phyloP scores from a whole-genome alignment of 2,797 vertebrate genomes.

The Sylvilagus floridanus region DNA sequence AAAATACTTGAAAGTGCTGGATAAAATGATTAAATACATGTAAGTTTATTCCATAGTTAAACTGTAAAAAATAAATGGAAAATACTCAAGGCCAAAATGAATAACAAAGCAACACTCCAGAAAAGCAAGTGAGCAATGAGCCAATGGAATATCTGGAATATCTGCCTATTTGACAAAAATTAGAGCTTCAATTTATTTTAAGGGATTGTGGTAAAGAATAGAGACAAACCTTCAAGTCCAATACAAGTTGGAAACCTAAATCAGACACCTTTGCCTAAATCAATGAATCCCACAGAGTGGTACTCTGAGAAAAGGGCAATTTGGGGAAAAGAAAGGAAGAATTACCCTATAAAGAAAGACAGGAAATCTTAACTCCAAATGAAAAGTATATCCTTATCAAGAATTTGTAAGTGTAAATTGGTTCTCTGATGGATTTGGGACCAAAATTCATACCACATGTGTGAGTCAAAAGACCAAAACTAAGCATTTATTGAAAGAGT shows the following conservation, averaged over 20 bases:
- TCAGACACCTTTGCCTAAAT: neutral
- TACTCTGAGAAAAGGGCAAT: neutral
- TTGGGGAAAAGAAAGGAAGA: neutral
- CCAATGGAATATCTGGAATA: neutral
- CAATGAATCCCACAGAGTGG: neutral
- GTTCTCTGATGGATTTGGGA: neutral
- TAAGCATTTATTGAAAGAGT: neutral
- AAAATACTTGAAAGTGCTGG: constrained; percentile 38
- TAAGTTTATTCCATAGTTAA: neutral
- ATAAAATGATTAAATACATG: constrained; percentile 34
- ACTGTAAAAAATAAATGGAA: neutral
- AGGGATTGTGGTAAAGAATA: neutral
- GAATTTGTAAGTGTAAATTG: neutral
- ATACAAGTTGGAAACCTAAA: neutral
- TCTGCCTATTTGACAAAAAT: neutral
- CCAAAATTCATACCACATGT: neutral
- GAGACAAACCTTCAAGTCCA: neutral
- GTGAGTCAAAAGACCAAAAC: neutral
- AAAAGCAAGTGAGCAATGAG: neutral
- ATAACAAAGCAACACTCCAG: neutral
- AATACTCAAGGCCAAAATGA: neutral
- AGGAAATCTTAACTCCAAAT: neutral
- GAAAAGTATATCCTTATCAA: neutral
- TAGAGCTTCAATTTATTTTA: neutral
- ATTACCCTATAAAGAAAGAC: neutral